phyloP scores from a whole-genome alignment of 2,113 vertebrate species.

The Chlamydotis undulata region DNA sequence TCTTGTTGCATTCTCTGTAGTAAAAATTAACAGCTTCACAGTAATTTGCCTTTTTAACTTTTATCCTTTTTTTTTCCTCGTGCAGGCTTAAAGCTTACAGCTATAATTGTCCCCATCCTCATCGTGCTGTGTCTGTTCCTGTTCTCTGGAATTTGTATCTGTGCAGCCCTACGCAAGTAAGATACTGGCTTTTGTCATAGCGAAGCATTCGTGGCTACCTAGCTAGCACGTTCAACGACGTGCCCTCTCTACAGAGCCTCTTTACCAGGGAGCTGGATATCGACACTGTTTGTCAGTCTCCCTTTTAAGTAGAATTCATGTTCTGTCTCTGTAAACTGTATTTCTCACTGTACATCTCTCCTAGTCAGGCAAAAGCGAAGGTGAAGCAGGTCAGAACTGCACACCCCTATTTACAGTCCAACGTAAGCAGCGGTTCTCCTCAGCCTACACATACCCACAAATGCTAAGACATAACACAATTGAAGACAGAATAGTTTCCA shows the following conservation, averaged over 20 bases:
- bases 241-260: not conserved
- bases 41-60: not conserved
- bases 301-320: not conserved
- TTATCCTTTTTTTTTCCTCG: not conserved
- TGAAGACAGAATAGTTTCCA: not conserved
- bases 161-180: constrained; percentile 75
- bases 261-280: not conserved
- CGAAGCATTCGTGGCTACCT: not conserved
- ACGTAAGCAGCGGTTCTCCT: not conserved
- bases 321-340: not conserved
- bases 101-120: constrained; percentile 67
- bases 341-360: not conserved
- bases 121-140: constrained; percentile 67
- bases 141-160: constrained; percentile 74
- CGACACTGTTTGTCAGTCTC: not conserved
- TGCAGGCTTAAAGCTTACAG: constrained; percentile 69
- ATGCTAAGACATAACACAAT: not conserved
- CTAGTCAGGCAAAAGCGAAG: not conserved
- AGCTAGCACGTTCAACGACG: fast-evolving
- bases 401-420: not conserved
- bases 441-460: not conserved
- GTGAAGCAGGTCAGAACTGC: not conserved
- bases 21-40: not conserved
- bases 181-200: constrained; percentile 22
- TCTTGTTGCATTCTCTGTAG: not conserved